A percentile compares a stretch with the other conserved stretches of the same genome.
Conservation (phyloP, 2,888 invertebrate genomes). For the Amphimallon solstitiale region DNA sequence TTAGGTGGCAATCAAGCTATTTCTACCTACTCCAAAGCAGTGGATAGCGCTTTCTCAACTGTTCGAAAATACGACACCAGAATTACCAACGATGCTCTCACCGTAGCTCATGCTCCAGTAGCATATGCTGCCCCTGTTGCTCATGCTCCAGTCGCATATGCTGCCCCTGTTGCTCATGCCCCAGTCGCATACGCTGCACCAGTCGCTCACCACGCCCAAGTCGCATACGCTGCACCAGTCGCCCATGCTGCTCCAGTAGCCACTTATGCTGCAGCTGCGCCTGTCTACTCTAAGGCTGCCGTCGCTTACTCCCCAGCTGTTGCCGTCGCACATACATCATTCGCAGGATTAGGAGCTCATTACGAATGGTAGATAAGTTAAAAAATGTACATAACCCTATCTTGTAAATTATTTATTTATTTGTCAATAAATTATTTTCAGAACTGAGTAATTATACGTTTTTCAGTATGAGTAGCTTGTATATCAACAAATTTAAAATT, state of each 20-base stretch:
- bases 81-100: slow-evolving; percentile 67
- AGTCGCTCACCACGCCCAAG: slow-evolving; percentile 49
- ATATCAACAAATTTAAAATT: too few species aligned
- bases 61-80: slow-evolving; percentile 70
- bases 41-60: slow-evolving; percentile 70
- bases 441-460: too few species aligned
- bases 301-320: slow-evolving; percentile 70
- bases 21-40: slow-evolving; percentile 69
- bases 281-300: slow-evolving; percentile 54
- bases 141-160: slow-evolving; percentile 30
- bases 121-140: slow-evolving; percentile 59
- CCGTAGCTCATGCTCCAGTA: slow-evolving; percentile 64
- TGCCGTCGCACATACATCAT: slow-evolving; percentile 72
- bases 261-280: slow-evolving; percentile 50
- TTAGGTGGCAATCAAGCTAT: slow-evolving; percentile 68
- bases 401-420: slow-evolving; percentile 27
- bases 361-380: slow-evolving; percentile 70
- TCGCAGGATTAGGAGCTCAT: slow-evolving; percentile 71
- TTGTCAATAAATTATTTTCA: slow-evolving; percentile 19
- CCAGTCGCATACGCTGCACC: slow-evolving; percentile 53
- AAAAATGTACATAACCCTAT: slow-evolving; percentile 1
- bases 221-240: slow-evolving; percentile 46
- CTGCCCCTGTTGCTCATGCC: slow-evolving; percentile 59
- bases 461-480: too few species aligned
- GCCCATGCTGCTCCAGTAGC: slow-evolving; percentile 50